Conservation (phyloP, 2,797 vertebrate species). For the Coendou prehensilis region DNA sequence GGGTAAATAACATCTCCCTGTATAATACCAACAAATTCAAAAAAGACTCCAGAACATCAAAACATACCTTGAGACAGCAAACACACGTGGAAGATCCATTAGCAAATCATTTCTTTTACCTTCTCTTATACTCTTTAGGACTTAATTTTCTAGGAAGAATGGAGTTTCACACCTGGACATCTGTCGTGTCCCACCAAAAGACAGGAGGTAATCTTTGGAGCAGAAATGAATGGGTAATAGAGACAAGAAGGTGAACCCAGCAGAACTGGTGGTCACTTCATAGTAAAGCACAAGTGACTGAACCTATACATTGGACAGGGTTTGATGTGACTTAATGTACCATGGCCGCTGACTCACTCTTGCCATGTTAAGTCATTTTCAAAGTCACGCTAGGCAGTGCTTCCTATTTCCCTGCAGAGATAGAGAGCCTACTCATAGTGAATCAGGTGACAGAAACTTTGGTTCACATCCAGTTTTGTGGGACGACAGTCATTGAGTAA, state of each 20-base stretch:
- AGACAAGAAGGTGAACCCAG: neutral
- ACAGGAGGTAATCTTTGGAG: neutral
- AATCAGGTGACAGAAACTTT: conserved; percentile 79
- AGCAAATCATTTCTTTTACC: conserved; percentile 47
- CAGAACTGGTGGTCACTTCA: neutral
- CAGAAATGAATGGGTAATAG: conserved; percentile 1
- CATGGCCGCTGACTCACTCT: conserved; percentile 65
- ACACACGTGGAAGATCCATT: neutral
- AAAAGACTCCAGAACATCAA: neutral
- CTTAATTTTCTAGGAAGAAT: conserved; percentile 37
- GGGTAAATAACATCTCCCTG: neutral
- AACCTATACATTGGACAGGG: neutral
- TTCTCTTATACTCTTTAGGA: neutral
- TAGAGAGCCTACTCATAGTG: conserved; percentile 48
- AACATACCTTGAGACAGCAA: conserved; percentile 51
- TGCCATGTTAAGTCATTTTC: conserved; percentile 69
- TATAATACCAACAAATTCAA: neutral
- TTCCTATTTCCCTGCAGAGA: conserved; percentile 66
- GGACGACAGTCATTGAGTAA: conserved; percentile 73
- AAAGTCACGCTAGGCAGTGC: conserved; percentile 43
- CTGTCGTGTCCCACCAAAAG: conserved; percentile 40
- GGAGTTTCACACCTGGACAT: conserved; percentile 31
- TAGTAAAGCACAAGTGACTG: neutral
- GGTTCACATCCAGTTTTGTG: conserved; percentile 76
- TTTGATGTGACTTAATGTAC: conserved; percentile 13